phyloP scores from a whole-genome alignment of 2,113 vertebrate species.

The Paedocypris sp. region DNA sequence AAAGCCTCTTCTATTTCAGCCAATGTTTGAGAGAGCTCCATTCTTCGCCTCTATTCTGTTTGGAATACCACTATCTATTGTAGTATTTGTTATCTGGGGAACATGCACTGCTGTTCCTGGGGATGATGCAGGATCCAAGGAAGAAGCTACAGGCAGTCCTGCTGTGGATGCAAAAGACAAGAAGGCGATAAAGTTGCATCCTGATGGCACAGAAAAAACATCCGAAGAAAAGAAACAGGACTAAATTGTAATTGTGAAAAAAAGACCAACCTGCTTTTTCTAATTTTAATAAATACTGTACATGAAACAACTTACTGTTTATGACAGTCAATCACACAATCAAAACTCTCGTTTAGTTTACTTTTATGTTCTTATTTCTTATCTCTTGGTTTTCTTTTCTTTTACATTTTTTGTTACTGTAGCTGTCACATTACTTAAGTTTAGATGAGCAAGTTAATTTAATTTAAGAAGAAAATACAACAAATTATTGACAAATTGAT shows the following conservation, averaged over 20 bases:
- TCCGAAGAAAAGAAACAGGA: constrained; percentile 40
- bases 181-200: background rate
- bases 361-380: too few species aligned
- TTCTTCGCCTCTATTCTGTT: constrained; percentile 75
- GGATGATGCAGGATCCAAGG: constrained; percentile 17
- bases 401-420: too few species aligned
- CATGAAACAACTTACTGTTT: too few species aligned
- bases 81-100: constrained; percentile 73
- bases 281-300: too few species aligned
- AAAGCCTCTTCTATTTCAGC: constrained; percentile 45
- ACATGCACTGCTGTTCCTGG: constrained; percentile 64
- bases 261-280: too few species aligned
- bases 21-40: constrained; percentile 71
- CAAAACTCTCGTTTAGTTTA: too few species aligned
- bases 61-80: constrained; percentile 65
- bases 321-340: too few species aligned
- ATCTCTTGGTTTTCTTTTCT: too few species aligned
- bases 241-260: constrained; percentile 34
- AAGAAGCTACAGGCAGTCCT: background rate
- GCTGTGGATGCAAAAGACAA: constrained; percentile 1
- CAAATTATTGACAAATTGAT: too few species aligned
- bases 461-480: too few species aligned
- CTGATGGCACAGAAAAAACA: constrained; percentile 34
- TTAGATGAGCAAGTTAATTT: background rate
- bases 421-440: background rate